Conservation (phyloP, 2,797 vertebrate genomes). For the Sciaenops ocellatus region DNA sequence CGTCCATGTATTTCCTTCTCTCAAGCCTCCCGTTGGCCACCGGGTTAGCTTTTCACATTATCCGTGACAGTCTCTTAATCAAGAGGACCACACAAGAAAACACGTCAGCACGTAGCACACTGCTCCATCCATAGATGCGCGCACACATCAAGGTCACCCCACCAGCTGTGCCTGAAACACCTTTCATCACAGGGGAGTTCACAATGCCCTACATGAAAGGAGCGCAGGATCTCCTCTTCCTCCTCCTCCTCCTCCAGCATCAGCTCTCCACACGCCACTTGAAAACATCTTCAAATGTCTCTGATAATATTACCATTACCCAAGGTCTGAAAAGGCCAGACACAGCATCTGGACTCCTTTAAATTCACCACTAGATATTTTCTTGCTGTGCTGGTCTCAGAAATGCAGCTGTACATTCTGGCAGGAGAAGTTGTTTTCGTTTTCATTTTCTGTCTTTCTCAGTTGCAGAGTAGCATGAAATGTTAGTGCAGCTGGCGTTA, state of each 20-base stretch:
- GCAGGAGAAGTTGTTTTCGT: conserved; percentile 25
- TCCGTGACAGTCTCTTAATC: conserved; percentile 71
- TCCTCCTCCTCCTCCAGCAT: conserved; percentile 49
- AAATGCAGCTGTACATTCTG: conserved; percentile 11
- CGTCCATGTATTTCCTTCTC: conserved; percentile 33
- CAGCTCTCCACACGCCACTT: conserved; percentile 35
- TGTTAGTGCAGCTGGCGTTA: not conserved
- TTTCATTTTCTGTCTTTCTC: conserved; percentile 25
- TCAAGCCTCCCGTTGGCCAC: conserved; percentile 39
- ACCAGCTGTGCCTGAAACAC: conserved; percentile 74
- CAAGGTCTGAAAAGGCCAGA: conserved; percentile 25
- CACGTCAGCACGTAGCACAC: conserved; percentile 49
- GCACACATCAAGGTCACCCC: conserved; percentile 76
- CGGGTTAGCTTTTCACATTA: conserved; percentile 62
- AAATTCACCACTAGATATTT: conserved; percentile 38
- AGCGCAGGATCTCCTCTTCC: conserved; percentile 47
- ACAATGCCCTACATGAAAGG: conserved; percentile 72
- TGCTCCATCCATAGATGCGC: conserved; percentile 26
- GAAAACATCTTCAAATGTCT: conserved; percentile 39
- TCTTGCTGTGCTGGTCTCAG: conserved; percentile 17
- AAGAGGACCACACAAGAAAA: conserved; percentile 59
- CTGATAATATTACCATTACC: conserved; percentile 44
- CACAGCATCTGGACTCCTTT: conserved; percentile 32
- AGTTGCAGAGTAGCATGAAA: conserved; percentile 21
- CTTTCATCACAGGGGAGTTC: conserved; percentile 69